Base-by-base conservation (phyloP, 2,888 invertebrate genomes). In the Scaptomyza tumidula region DNA sequence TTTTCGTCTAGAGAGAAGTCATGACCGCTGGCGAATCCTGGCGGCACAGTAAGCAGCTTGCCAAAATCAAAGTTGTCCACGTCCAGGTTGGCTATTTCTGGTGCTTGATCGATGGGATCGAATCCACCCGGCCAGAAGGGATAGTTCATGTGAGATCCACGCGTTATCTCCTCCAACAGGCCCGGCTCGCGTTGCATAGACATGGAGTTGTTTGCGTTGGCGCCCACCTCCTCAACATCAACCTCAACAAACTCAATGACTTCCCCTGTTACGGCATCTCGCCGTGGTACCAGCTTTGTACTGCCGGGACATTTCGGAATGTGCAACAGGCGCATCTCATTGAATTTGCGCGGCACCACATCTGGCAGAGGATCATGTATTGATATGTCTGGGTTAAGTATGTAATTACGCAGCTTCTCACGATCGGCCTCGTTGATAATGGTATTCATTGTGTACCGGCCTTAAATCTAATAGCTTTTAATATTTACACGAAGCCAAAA, bases 81-180 rank as follows among this genome's bases (percentile, higher is more conserved):
- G 27, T 91, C 89, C 2, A 92, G 75, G 52, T 92, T 90, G 14
- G 93, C 89, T 65, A 94, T 91, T 75, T 93, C 93, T 16, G 88
- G 80, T 0, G 94, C 93, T 58, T 94, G 93, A 50, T 94, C 93
- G 11, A 39, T 31, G 13, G 14, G n/a, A 71, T 95, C 93, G 14
- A 97, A 96, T 2, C 97, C 96, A 49, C 97, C 98, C 0, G 98
- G 98, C 94, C 97, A 95, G 90, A 98, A 98, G 0, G 97, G 97
- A 89, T 95, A 95, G 90, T 96, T 97, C 65, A 95, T 95, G 0
- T 95, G 94, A 55, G 95, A 95, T 14, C 98, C 98, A 80, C 95
- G 93, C 7, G 89, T 90, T 0, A 96, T 94, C 50, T 95, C 94
- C 44, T 93, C 93, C 3, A 95, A 94, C 9, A 96, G 94, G 43